A percentile compares a stretch with the other conserved stretches of the same genome.
Evolutionary conservation across 2,113 vertebrate genomes (phyloP).

Genomic region (Parus major): DNA sequence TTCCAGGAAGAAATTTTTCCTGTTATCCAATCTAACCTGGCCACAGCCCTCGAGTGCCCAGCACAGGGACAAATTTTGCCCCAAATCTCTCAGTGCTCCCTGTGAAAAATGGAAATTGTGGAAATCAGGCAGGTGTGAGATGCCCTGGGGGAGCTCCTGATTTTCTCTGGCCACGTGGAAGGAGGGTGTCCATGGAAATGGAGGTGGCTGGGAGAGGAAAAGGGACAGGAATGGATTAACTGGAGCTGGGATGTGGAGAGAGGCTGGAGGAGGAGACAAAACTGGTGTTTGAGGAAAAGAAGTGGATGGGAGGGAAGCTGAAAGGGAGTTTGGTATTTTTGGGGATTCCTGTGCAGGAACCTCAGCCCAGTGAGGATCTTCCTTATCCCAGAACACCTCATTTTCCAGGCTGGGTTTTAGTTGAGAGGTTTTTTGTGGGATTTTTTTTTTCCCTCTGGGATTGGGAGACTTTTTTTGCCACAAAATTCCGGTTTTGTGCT

Average conservation of each 20-base stretch:
- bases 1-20: background rate
- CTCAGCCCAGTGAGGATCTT: background rate
- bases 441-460: accelerated
- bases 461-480: background rate
- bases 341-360: background rate
- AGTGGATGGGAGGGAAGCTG: background rate
- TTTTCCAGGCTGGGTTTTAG: background rate
- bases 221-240: background rate
- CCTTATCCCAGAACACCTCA: background rate
- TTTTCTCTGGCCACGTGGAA: background rate
- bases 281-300: background rate
- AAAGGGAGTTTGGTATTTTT: background rate
- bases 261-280: background rate
- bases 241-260: background rate
- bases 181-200: background rate
- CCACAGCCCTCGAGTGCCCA: background rate
- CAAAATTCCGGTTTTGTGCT: background rate
- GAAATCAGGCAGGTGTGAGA: background rate
- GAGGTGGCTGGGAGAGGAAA: background rate
- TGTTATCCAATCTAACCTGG: background rate
- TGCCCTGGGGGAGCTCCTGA: background rate
- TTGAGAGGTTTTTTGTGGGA: accelerated
- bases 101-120: accelerated
- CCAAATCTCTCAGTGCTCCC: background rate
- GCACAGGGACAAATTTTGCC: background rate